Base-by-base conservation (phyloP, 2,797 vertebrate species). In the Dallia pectoralis region DNA sequence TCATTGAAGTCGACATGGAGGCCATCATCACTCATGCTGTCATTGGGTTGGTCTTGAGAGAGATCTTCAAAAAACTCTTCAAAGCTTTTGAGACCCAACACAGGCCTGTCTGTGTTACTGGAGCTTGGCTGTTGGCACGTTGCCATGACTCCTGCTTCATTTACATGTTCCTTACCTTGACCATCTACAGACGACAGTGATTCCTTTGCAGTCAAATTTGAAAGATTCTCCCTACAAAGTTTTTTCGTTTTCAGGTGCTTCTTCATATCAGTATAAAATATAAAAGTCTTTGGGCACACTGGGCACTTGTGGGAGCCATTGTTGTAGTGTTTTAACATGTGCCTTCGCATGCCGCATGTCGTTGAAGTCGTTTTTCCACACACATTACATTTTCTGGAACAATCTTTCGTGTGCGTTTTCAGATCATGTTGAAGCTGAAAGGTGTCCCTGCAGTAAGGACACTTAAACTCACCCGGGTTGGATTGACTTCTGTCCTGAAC, bases 281-380 rank as follows among this genome's bases (percentile, higher is more conserved):
- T 22, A 56, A 56, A 56, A 56, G n/a, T 56, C 51, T 22, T 56
- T 1, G 51, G 51, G 22, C 51, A 56, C 53, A 12, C 53, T 22
- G 53, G 53, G 53, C 53, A 56, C 53, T 12, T 56, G 2, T 22
- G n/a, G 16, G 53, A 22, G 53, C 53, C 53, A 56, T 56, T 22
- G 40, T 44, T 44, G 53, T 56, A 56, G 53, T 56, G n/a, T 56
- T 56, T 56, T 25, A 56, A 56, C 53, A 56, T 56, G 53, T 56
- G 53, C 22, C 53, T 56, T 56, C 53, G 53, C 53, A 56, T 56
- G 51, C n/a, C 51, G n/a, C 51, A 56, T 56, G 51, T 56, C 51
- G 19, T 56, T 22, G n/a, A 56, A 56, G 51, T 56, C 0, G 51
- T 56, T 56, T 56, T 56, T n/a, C 51, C 51, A 56, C 51, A 56